A percentile compares a stretch with the other conserved stretches of the same genome.
Conservation (phyloP, 2,797 vertebrate genomes). For the Pelodytes ibericus region DNA sequence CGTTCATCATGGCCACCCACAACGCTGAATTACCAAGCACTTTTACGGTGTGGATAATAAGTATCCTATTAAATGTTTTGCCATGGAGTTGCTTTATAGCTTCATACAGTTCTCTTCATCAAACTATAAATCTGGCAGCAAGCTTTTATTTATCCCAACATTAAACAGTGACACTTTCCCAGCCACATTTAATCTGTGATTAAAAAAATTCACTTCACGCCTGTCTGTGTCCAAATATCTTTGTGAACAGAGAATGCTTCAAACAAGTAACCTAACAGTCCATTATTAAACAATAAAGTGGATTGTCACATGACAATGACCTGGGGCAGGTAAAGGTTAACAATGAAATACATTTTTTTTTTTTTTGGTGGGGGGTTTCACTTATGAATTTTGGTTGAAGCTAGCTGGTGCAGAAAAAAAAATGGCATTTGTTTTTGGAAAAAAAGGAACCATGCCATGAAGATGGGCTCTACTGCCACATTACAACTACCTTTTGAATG, state of each 20-base stretch:
- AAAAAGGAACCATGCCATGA: too few species aligned
- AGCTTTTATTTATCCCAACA: conserved; percentile 19
- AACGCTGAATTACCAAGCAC: conserved; percentile 30
- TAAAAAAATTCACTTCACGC: not conserved
- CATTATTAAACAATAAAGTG: too few species aligned
- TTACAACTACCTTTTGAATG: too few species aligned
- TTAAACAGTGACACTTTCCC: conserved; percentile 20
- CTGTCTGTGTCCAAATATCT: not conserved
- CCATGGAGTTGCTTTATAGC: conserved; percentile 16
- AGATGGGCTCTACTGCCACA: too few species aligned
- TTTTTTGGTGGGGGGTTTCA: too few species aligned
- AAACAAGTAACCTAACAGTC: not conserved
- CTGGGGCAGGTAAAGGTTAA: too few species aligned
- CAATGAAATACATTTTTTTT: too few species aligned
- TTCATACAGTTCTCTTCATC: conserved; percentile 4
- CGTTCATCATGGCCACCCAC: conserved; percentile 30
- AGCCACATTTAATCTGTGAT: not conserved
- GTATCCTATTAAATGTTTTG: conserved; percentile 11
- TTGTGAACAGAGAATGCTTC: not conserved
- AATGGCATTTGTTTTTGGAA: too few species aligned
- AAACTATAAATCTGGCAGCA: conserved; percentile 22
- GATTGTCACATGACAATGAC: too few species aligned
- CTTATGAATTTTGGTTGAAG: too few species aligned
- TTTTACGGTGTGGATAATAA: conserved; percentile 27
- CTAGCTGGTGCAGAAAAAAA: too few species aligned